Conservation (phyloP, 2,888 invertebrate species). For the Keiferia lycopersicella region DNA sequence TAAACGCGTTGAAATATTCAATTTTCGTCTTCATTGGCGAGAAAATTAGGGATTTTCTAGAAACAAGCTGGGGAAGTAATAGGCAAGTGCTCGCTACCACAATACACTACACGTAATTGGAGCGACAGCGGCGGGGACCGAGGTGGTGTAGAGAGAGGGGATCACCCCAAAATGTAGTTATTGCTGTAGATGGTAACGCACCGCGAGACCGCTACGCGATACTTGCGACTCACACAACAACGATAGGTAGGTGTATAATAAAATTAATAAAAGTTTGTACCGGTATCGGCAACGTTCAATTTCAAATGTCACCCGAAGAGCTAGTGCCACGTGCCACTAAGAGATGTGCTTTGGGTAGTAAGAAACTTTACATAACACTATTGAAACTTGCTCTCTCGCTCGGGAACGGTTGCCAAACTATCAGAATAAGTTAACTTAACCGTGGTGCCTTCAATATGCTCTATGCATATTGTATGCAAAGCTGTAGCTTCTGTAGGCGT, state of each 20-base stretch:
- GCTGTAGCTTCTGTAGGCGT: neutral
- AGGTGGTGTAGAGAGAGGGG: neutral
- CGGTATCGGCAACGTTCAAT: neutral
- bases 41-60: neutral
- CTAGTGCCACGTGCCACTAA: neutral
- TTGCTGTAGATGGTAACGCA: neutral
- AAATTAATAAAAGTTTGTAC: neutral
- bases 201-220: neutral
- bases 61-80: neutral
- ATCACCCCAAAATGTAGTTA: constrained; percentile 10
- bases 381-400: neutral
- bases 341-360: neutral
- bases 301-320: neutral
- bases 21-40: neutral
- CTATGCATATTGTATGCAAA: too few species aligned
- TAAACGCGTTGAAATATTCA: too few species aligned
- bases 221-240: neutral
- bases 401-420: neutral
- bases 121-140: neutral
- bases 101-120: neutral
- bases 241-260: neutral
- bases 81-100: neutral
- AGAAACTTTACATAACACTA: neutral
- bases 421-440: neutral
- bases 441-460: neutral